phyloP scores from a whole-genome alignment of 2,888 invertebrate genomes.

The Pycnomerus fuliginosus region DNA sequence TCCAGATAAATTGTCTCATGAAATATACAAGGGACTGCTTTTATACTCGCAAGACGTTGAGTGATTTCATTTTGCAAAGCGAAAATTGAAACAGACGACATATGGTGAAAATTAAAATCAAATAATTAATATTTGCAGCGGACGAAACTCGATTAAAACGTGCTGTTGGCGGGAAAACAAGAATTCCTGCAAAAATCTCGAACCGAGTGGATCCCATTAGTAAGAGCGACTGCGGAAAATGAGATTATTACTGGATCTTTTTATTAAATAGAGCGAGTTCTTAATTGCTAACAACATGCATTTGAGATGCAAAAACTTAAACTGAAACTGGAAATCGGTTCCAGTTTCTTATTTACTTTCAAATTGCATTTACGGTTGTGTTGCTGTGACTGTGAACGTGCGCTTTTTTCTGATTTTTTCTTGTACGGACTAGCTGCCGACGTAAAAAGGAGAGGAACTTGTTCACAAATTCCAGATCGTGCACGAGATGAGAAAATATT shows the following conservation, averaged over 20 bases:
- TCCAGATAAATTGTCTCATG: slow-evolving; percentile 43
- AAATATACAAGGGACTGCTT: slow-evolving; percentile 41
- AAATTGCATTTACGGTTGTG: no score
- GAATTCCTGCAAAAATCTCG: slow-evolving; percentile 24
- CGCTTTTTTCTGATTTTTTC: no score
- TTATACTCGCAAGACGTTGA: slow-evolving; percentile 16
- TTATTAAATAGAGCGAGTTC: slow-evolving; percentile 21
- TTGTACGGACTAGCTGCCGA: no score
- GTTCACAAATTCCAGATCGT: no score
- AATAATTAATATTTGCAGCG: slow-evolving; percentile 25
- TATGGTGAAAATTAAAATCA: slow-evolving; percentile 27
- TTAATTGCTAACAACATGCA: slow-evolving; percentile 21
- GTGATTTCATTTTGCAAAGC: slow-evolving; percentile 10
- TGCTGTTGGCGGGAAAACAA: slow-evolving; percentile 25
- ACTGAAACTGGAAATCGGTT: no score
- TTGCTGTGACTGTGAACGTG: no score
- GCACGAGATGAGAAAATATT: no score
- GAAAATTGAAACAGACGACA: slow-evolving; percentile 15
- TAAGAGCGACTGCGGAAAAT: slow-evolving; percentile 25
- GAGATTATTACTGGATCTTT: slow-evolving; percentile 32
- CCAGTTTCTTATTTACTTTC: no score
- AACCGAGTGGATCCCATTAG: slow-evolving; percentile 26
- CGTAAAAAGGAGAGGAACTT: no score
- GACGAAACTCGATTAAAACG: slow-evolving; percentile 21
- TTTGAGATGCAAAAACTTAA: slow-evolving; percentile 8